Evolutionary conservation across 2,888 invertebrate species (phyloP).

Genomic region (Lacanobia oleracea): DNA sequence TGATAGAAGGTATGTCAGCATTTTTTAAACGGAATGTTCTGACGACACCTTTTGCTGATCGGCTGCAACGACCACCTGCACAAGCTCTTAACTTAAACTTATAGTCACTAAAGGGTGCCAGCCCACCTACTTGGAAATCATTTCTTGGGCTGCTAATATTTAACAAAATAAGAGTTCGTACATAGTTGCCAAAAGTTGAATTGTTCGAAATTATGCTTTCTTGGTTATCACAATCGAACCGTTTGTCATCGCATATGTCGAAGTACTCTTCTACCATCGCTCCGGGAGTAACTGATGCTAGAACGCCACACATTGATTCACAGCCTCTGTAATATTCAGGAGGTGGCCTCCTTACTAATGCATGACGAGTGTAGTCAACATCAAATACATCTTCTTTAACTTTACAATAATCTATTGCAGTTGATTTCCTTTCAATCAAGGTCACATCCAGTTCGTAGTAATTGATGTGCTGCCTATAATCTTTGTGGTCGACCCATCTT

Average conservation of each 20-base stretch:
- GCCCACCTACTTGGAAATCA: constrained; percentile 74
- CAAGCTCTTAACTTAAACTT: constrained; percentile 83
- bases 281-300: constrained; percentile 77
- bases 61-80: constrained; percentile 76
- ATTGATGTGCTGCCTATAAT: constrained; percentile 78
- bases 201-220: constrained; percentile 74
- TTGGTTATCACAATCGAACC: constrained; percentile 71
- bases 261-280: constrained; percentile 81
- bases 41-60: constrained; percentile 78
- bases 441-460: constrained; percentile 82
- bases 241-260: constrained; percentile 77
- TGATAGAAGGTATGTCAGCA: constrained; percentile 77
- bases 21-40: constrained; percentile 76
- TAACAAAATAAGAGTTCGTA: constrained; percentile 73
- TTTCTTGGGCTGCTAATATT: constrained; percentile 73
- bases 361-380: constrained; percentile 78
- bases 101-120: constrained; percentile 85
- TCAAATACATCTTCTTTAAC: constrained; percentile 70
- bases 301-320: constrained; percentile 82
- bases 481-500: constrained; percentile 83
- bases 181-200: constrained; percentile 72
- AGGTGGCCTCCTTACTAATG: constrained; percentile 81
- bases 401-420: constrained; percentile 77
- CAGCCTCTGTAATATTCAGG: constrained; percentile 79
- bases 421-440: constrained; percentile 78